These are phyloP conservation scores for Melinopterus prodromus DNA, from an alignment of 2,888 invertebrate species.

Conservation along the genomic window DNA sequence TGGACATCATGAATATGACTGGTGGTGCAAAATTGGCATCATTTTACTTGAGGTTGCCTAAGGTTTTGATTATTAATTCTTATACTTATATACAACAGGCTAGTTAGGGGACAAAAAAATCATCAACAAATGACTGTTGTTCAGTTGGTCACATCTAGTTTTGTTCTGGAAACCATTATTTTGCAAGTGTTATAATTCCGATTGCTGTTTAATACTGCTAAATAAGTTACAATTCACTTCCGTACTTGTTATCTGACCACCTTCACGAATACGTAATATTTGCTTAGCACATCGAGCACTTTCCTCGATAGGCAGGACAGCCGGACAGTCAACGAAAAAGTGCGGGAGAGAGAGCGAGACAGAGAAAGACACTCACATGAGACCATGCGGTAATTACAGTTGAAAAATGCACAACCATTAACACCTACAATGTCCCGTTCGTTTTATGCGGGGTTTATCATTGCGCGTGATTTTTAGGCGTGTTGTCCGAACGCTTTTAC, in stretches of 20 bases:
- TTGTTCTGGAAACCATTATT: no score
- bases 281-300: slow-evolving; percentile 10
- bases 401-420: slow-evolving; percentile 24
- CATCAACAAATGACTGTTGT: no score
- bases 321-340: slow-evolving; percentile 8
- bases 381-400: slow-evolving; percentile 14
- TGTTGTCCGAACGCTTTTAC: slow-evolving; percentile 13
- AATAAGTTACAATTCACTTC: background rate
- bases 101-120: no score
- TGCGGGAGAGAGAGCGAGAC: slow-evolving; percentile 5
- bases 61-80: no score
- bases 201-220: no score
- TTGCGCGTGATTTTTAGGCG: slow-evolving; percentile 21
- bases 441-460: slow-evolving; percentile 14
- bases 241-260: slow-evolving; percentile 14
- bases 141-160: no score
- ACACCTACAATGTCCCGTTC: slow-evolving; percentile 25
- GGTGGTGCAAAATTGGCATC: no score
- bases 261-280: slow-evolving; percentile 19
- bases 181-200: no score
- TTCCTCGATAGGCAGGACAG: slow-evolving; percentile 7
- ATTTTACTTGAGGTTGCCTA: no score
- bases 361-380: background rate
- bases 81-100: no score
- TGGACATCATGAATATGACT: no score